Base-by-base conservation (phyloP, 2,113 vertebrate species). In the Suncus etruscus region DNA sequence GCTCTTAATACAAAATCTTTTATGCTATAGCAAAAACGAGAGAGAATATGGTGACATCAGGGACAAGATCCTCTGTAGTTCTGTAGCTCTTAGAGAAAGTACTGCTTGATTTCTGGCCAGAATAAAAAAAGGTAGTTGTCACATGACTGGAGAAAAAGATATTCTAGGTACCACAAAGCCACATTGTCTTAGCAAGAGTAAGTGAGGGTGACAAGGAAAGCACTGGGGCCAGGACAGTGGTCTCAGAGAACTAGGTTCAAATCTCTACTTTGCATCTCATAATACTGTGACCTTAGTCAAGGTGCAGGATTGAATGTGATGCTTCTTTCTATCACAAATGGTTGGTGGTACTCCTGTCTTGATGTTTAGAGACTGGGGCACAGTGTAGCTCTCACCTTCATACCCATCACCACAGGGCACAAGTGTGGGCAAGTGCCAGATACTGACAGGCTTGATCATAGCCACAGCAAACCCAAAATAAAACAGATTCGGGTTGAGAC, bases 241-340 rank as follows among this genome's bases (percentile, higher is more conserved):
- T 16, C 58, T 61, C 58, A 72, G 1, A 80, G 74, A 69, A 70
- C 15, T 20, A 39, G 51, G 47, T 32, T 76, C 47, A n/a, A 10
- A 58, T 68, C 50, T 12, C 0, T n/a, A 11, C 66, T 54, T 32
- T 20, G 10, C 24, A 10, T 45, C 51, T 11, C 27, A 10, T 54
- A 24, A 25, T 16, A 20, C 25, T 0, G 4, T 84, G 76, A 75
- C 20, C 29, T 47, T 45, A 5, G 80, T 11, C 25, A 50, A 65
- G 27, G 3, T 0, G 0, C 6, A 4, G 11, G 32, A 39, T 82
- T 14, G n/a, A 4, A 0, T 1, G 4, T 22, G 18, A 32, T 22
- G 22, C n/a, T 65, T 87, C 66, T 83, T 86, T 48, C 11, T 12
- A 63, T 65, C 66, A 77, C 68, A 9, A n/a, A 31, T 29, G 47